A percentile compares a stretch with the other conserved stretches of the same genome.
Conservation (phyloP, 2,797 vertebrate genomes). For the Okamejei kenojei region DNA sequence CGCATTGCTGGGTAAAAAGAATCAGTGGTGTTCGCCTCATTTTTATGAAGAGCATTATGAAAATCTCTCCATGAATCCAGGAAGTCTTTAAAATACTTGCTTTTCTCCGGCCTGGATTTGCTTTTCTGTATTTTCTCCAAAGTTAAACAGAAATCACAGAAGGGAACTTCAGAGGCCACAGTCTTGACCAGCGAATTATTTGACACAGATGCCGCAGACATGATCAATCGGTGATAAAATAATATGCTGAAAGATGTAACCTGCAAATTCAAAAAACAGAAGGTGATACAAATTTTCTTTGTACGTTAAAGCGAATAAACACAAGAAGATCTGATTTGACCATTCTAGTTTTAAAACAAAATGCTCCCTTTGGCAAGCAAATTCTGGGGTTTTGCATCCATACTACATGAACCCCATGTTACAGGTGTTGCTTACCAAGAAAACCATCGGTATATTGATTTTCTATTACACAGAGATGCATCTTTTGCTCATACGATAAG, state of each 20-base stretch:
- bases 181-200: slow-evolving; percentile 49
- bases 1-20: slow-evolving; percentile 94
- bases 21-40: slow-evolving; percentile 67
- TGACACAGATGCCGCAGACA: slow-evolving; percentile 53
- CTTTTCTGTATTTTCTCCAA: slow-evolving; percentile 82
- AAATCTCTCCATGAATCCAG: slow-evolving; percentile 86
- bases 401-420: too few relatives aligned
- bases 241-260: neutral
- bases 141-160: slow-evolving; percentile 75
- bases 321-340: neutral
- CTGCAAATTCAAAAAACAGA: neutral
- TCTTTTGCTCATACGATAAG: too few relatives aligned
- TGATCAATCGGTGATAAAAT: slow-evolving; percentile 40
- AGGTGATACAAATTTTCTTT: neutral
- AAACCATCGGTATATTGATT: too few relatives aligned
- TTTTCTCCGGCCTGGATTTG: slow-evolving; percentile 79
- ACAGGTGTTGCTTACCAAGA: too few relatives aligned
- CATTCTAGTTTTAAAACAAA: neutral
- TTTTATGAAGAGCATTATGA: slow-evolving; percentile 78
- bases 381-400: too few relatives aligned
- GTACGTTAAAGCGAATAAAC: neutral
- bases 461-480: too few relatives aligned
- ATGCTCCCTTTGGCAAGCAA: too few relatives aligned
- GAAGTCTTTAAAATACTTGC: slow-evolving; percentile 72
- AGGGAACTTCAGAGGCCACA: slow-evolving; percentile 81